A percentile compares a stretch with the other conserved stretches of the same genome.
These are phyloP conservation scores for Carcharodon carcharias DNA, from an alignment of 2,797 vertebrate species.

Conservation along the genomic window DNA sequence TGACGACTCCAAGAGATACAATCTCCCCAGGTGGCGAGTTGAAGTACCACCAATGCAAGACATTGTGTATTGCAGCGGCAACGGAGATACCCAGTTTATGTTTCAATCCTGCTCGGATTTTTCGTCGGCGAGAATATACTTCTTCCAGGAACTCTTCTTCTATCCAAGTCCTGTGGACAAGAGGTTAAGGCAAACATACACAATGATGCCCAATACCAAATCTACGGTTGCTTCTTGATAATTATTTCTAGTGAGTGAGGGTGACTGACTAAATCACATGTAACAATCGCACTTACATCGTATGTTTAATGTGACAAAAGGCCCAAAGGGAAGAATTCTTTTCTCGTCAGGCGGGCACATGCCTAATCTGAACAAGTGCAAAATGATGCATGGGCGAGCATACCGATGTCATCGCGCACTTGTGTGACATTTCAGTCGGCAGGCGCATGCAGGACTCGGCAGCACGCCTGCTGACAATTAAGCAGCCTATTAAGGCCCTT, in stretches of 20 bases:
- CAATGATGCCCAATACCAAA: background rate
- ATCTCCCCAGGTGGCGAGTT: slow-evolving; percentile 57
- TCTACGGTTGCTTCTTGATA: background rate
- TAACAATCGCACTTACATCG: background rate
- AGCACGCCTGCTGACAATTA: too few species aligned
- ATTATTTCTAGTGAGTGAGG: background rate
- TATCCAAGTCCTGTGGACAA: slow-evolving; percentile 65
- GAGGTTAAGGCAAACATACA: slow-evolving; percentile 21
- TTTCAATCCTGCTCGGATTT: slow-evolving; percentile 46
- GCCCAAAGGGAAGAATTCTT: too few species aligned
- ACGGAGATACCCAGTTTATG: slow-evolving; percentile 54
- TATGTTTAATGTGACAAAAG: background rate
- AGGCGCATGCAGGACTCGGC: too few species aligned
- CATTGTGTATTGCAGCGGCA: slow-evolving; percentile 60
- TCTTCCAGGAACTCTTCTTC: slow-evolving; percentile 58
- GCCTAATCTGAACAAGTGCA: too few species aligned
- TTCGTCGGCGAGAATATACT: slow-evolving; percentile 46
- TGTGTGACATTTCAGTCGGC: too few species aligned
- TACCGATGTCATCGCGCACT: too few species aligned
- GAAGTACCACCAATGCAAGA: slow-evolving; percentile 72
- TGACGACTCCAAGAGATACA: slow-evolving; percentile 69
- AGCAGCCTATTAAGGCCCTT: too few species aligned
- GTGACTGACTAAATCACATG: background rate
- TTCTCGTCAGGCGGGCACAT: too few species aligned
- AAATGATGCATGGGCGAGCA: too few species aligned